Conservation (phyloP, 2,113 vertebrate species). For the Triplophysa dalaica region DNA sequence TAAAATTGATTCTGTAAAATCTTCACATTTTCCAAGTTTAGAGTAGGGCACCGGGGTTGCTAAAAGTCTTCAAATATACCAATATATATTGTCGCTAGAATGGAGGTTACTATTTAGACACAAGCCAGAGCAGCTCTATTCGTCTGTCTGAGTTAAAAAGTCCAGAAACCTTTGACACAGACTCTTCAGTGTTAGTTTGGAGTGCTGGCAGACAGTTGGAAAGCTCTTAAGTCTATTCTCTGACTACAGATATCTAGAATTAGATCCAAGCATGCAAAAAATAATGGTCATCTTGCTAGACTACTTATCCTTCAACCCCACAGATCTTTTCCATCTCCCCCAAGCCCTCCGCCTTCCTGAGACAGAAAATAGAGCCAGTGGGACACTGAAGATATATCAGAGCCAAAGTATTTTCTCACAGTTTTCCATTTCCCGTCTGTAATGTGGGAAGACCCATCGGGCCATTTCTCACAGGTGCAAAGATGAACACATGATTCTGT, state of each 20-base stretch:
- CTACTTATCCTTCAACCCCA: conserved; percentile 36
- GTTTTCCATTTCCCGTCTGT: conserved; percentile 2
- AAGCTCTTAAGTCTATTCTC: conserved; percentile 33
- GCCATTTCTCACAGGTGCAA: conserved; percentile 32
- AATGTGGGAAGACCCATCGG: conserved; percentile 25
- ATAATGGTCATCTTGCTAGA: conserved; percentile 7
- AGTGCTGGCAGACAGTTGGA: conserved; percentile 10
- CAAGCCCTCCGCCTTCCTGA: conserved; percentile 16
- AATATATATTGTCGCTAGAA: no score
- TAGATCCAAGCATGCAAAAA: conserved; percentile 31
- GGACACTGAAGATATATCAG: conserved; percentile 24
- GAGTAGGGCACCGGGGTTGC: no score
- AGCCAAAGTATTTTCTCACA: conserved; percentile 34
- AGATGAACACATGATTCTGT: conserved; percentile 15
- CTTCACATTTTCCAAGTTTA: no score
- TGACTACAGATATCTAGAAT: conserved; percentile 18
- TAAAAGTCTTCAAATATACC: no score
- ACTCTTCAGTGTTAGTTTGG: conserved; percentile 28
- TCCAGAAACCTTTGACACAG: background rate
- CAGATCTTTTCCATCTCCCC: conserved; percentile 22
- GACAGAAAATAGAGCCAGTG: background rate
- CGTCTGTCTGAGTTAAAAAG: background rate
- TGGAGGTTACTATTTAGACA: background rate
- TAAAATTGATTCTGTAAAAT: background rate
- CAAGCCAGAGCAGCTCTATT: background rate